Evolutionary conservation across 2,797 vertebrate genomes (phyloP), one percentile per base, ranked within the genome.

Genomic region (Dendrocincla fuliginosa): DNA sequence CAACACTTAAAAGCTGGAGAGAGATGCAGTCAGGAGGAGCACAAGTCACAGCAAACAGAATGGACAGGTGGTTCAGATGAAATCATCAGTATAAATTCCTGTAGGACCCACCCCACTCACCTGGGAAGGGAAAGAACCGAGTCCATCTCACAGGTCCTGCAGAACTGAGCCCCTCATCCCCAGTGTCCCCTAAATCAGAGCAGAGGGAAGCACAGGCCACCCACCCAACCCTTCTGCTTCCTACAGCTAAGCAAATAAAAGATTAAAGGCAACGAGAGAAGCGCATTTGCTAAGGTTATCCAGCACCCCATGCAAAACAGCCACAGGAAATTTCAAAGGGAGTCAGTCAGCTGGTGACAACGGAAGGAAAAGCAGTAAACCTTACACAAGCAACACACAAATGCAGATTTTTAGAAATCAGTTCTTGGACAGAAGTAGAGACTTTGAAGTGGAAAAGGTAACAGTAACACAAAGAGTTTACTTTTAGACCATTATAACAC

Each of bases 161-260:
- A 30, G 6, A 73, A 11, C 32, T 0, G 37, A 78, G 57, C 37
- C 9, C 8, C 37, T 9, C 63, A 47, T 57, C 12, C 28, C 33
- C n/a, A 37, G n/a, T 0, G 2, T 39, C 13, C 3, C 1, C 27
- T 12, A 19, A 42, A 37, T 1, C 1, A 1, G 24, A n/a, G 80
- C 41, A 47, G 70, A 56, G 32, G 28, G 2, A 32, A 14, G 50
- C 56, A 46, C 33, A 47, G 42, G 22, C 39, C 53, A 46, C 46
- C 13, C 24, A 13, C 61, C 39, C 27, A 61, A 32, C 14, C 24
- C 32, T 79, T 14, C 53, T 35, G 42, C 63, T 53, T 79, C 78
- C 85, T 32, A 2, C 35, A 68, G 42, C 16, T 5, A 16, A 46
- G 67, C 37, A 52, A 73, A 77, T 9, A 32, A 53, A 53, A 56